Conservation (phyloP, 2,113 vertebrate species). For the Asarcornis scutulata region DNA sequence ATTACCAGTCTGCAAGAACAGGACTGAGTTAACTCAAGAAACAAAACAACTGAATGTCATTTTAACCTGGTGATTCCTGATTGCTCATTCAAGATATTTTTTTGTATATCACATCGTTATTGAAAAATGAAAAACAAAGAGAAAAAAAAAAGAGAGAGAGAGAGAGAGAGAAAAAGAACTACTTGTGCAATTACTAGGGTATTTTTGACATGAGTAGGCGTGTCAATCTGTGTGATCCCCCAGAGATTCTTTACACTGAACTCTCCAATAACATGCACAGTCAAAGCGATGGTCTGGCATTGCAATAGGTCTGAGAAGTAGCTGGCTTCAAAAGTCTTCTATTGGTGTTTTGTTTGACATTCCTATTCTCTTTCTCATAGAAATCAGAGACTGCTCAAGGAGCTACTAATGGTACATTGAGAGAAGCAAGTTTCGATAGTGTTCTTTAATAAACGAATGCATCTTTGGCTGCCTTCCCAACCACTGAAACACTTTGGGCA, state of each 20-base stretch:
- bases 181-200: accelerated
- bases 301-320: background rate
- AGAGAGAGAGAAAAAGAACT: too few species aligned
- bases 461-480: slow-evolving; percentile 59
- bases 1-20: background rate
- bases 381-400: background rate
- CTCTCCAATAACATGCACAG: background rate
- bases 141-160: too few species aligned
- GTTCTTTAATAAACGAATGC: slow-evolving; percentile 58
- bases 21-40: background rate
- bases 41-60: background rate
- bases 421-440: slow-evolving; percentile 16
- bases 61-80: background rate
- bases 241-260: background rate
- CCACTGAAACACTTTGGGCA: slow-evolving; percentile 47
- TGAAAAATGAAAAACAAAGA: background rate
- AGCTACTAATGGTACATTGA: slow-evolving; percentile 33
- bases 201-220: background rate
- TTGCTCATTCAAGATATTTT: background rate
- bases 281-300: background rate
- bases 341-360: background rate
- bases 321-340: background rate
- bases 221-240: background rate
- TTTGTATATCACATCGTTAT: accelerated
- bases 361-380: background rate